phyloP scores from a whole-genome alignment of 2,113 vertebrate genomes.

The Oryzias javanicus region DNA sequence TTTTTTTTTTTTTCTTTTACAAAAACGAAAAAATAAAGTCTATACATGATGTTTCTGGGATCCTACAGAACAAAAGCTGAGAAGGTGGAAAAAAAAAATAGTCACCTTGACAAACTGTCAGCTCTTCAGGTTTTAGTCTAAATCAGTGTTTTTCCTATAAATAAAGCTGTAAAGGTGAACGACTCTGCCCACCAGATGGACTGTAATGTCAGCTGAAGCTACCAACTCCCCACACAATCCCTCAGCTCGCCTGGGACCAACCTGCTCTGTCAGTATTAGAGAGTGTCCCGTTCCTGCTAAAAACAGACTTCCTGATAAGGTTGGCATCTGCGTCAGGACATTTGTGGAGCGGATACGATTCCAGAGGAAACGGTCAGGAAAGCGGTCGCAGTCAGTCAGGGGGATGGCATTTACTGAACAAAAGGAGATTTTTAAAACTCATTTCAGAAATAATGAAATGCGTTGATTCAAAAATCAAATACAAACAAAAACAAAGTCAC shows the following conservation, averaged over 20 bases:
- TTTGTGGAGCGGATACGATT: slow-evolving; percentile 20
- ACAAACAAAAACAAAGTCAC: too few species aligned
- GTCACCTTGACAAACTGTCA: slow-evolving; percentile 60
- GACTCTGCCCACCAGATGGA: slow-evolving; percentile 41
- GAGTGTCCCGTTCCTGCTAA: slow-evolving; percentile 58
- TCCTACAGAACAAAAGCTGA: slow-evolving; percentile 2
- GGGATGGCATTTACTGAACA: neutral
- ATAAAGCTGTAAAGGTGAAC: slow-evolving; percentile 49
- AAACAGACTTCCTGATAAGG: slow-evolving; percentile 56
- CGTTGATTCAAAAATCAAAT: too few species aligned
- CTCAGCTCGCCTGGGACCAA: slow-evolving; percentile 44
- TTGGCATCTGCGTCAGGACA: slow-evolving; percentile 4
- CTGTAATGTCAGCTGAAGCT: slow-evolving; percentile 76
- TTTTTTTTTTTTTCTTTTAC: too few species aligned
- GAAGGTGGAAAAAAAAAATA: slow-evolving; percentile 57
- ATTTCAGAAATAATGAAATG: too few species aligned
- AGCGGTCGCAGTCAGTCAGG: slow-evolving; percentile 4
- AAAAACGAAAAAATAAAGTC: too few species aligned
- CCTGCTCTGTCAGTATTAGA: slow-evolving; percentile 78
- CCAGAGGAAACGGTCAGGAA: slow-evolving; percentile 8
- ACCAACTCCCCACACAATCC: slow-evolving; percentile 41
- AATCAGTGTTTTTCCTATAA: slow-evolving; percentile 63
- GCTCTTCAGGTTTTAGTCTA: slow-evolving; percentile 52
- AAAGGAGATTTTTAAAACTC: too few species aligned
- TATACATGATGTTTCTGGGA: too few species aligned